A percentile compares a stretch with the other conserved stretches of the same genome.
Evolutionary conservation across 2,888 invertebrate species (phyloP).

Genomic region (Formica aserva): DNA sequence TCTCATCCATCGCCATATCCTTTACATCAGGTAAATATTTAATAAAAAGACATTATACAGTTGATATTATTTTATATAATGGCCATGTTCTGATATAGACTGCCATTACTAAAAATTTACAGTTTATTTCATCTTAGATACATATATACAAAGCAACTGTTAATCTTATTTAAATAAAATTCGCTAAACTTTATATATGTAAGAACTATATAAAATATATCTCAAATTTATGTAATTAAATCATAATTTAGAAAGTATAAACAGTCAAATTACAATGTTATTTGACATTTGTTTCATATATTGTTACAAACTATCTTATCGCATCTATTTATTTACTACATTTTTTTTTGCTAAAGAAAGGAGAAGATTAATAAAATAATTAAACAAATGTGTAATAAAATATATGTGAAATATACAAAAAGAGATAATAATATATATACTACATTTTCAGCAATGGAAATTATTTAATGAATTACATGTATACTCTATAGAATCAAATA

Average conservation of each 20-base stretch:
- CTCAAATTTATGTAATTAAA: slow-evolving; percentile 10
- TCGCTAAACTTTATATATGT: not conserved
- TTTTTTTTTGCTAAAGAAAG: not conserved
- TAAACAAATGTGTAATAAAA: not conserved
- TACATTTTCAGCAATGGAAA: slow-evolving; percentile 88
- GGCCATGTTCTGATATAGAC: not conserved
- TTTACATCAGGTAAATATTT: slow-evolving; percentile 89
- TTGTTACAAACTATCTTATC: not conserved
- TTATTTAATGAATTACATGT: slow-evolving; percentile 97
- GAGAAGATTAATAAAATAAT: not conserved
- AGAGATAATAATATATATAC: not conserved
- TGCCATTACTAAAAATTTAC: not conserved
- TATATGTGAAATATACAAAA: not conserved
- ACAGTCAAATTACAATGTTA: not conserved
- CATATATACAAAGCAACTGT: not conserved
- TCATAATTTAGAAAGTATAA: not conserved
- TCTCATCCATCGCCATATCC: slow-evolving; percentile 96
- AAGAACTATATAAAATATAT: not conserved
- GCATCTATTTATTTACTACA: not conserved
- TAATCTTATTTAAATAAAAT: not conserved
- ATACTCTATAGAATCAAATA: slow-evolving; percentile 93
- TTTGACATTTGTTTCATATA: not conserved
- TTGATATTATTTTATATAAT: not conserved
- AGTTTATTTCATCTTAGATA: not conserved
- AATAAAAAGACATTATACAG: not conserved